These are phyloP conservation scores for Lepidocyrtoides sp. DNA, from an alignment of 2,888 invertebrate genomes.

Conservation along the genomic window DNA sequence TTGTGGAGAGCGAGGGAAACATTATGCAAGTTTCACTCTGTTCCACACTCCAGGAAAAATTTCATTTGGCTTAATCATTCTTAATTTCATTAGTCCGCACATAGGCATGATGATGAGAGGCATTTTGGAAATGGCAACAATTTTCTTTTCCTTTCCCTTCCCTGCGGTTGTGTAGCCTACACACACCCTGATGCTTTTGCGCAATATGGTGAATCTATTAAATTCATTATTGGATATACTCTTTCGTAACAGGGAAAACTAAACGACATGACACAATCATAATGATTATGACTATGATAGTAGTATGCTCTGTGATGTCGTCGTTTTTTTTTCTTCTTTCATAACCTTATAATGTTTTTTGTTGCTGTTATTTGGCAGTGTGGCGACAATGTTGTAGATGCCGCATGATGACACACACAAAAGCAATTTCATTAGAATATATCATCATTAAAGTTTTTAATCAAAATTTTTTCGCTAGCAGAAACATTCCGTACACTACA, in stretches of 20 bases:
- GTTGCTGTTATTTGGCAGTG: not conserved
- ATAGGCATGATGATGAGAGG: slow-evolving; percentile 19
- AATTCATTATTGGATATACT: slow-evolving; percentile 58
- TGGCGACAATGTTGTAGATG: not conserved
- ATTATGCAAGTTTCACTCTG: not conserved
- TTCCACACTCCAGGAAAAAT: not conserved
- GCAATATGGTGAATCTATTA: slow-evolving; percentile 67
- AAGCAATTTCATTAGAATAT: slow-evolving; percentile 81
- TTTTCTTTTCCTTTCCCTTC: slow-evolving; percentile 10
- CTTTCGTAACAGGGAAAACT: not conserved
- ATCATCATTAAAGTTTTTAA: slow-evolving; percentile 85
- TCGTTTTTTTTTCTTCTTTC: not conserved
- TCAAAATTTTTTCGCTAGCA: slow-evolving; percentile 79
- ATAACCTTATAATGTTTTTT: slow-evolving; percentile 1
- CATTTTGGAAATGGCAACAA: slow-evolving; percentile 52
- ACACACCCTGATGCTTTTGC: not conserved
- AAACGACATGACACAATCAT: slow-evolving; percentile 57
- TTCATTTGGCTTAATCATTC: slow-evolving; percentile 71
- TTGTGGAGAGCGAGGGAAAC: not conserved
- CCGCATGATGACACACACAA: not conserved
- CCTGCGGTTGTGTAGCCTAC: slow-evolving; percentile 15
- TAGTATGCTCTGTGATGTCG: not conserved
- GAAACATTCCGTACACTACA: slow-evolving; percentile 51
- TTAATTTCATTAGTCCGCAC: slow-evolving; percentile 68
- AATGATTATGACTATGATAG: slow-evolving; percentile 49